Percentiles rank a stretch among this genome's conserved stretches.
phyloP scores from a whole-genome alignment of 2,797 vertebrate species.

The Phrynocephalus forsythii region DNA sequence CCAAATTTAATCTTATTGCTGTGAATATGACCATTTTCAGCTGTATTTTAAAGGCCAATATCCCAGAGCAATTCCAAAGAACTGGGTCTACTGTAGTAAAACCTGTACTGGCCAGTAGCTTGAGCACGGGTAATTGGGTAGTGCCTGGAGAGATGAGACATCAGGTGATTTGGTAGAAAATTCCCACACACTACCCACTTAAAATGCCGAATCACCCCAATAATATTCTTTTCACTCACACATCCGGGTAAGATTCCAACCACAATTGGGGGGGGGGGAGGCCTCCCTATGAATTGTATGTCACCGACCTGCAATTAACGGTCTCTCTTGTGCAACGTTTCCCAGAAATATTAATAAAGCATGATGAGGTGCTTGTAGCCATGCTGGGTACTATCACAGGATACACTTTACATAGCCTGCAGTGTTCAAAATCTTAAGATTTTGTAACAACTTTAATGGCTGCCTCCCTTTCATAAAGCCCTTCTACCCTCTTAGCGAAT shows the following conservation, averaged over 20 bases:
- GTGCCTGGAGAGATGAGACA: neutral
- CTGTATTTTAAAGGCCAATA: neutral
- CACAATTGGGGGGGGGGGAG: too few species aligned
- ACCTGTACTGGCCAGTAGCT: neutral
- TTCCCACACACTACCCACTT: neutral
- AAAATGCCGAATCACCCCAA: neutral
- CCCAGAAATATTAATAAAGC: neutral
- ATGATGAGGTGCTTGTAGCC: neutral
- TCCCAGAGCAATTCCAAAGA: neutral
- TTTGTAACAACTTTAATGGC: conserved; percentile 3
- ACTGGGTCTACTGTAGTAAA: neutral
- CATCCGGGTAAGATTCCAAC: too few species aligned
- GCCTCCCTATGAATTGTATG: too few species aligned
- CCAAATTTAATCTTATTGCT: neutral
- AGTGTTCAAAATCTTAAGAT: neutral
- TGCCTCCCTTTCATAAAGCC: neutral
- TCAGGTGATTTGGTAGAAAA: neutral
- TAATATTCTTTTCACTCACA: too few species aligned
- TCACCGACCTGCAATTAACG: neutral
- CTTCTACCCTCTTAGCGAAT: neutral
- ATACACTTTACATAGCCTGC: neutral
- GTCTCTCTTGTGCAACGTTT: neutral
- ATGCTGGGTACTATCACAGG: neutral
- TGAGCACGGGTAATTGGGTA: neutral
- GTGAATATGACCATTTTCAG: neutral